phyloP scores from a whole-genome alignment of 2,113 vertebrate genomes.

The Gavia stellata region DNA sequence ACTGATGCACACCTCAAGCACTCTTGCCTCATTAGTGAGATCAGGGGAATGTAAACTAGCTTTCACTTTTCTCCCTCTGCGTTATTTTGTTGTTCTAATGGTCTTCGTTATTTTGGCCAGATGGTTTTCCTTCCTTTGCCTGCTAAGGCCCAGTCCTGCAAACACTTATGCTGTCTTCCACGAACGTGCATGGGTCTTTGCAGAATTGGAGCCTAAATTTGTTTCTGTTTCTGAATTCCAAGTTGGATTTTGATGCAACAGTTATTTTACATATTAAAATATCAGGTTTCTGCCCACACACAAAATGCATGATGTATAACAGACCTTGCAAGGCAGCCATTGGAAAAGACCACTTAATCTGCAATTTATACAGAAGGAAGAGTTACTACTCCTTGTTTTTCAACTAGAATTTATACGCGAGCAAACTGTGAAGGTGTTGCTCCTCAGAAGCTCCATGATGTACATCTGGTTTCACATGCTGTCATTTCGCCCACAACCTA shows the following conservation, averaged over 20 bases:
- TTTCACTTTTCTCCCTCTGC: neutral
- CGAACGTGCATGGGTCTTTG: neutral
- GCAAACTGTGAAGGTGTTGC: neutral
- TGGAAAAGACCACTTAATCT: neutral
- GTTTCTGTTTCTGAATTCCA: constrained; percentile 16
- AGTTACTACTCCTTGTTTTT: constrained; percentile 1
- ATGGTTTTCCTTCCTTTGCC: neutral
- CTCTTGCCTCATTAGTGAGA: neutral
- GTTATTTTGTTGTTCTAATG: neutral
- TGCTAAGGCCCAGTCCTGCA: neutral
- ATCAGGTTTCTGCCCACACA: constrained; percentile 36
- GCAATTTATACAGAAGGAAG: neutral
- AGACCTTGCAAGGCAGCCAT: constrained; percentile 19
- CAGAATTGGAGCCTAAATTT: neutral
- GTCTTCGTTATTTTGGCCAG: neutral
- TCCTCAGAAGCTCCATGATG: neutral
- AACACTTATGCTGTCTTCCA: neutral
- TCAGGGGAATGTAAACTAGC: neutral
- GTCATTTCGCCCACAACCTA: neutral
- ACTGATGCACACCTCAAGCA: neutral
- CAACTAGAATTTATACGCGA: neutral
- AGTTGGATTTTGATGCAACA: constrained; percentile 3
- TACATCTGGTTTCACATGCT: constrained; percentile 1
- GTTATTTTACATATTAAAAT: constrained; percentile 29
- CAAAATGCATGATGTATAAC: neutral